phyloP scores from a whole-genome alignment of 2,888 invertebrate species.

The Emmelina monodactyla region DNA sequence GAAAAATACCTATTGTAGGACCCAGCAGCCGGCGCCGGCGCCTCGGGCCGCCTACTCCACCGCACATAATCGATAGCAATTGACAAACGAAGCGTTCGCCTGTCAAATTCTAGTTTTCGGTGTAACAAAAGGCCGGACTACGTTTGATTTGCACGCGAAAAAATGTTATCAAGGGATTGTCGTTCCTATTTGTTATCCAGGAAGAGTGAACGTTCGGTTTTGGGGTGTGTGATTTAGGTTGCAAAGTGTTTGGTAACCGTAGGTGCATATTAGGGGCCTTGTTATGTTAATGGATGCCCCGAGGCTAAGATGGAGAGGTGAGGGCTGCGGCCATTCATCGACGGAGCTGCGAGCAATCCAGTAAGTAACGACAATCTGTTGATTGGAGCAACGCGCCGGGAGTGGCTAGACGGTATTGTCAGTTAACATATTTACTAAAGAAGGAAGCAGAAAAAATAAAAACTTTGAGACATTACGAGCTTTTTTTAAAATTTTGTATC shows the following conservation, averaged over 20 bases:
- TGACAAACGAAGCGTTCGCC: conserved; percentile 64
- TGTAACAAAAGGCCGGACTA: conserved; percentile 34
- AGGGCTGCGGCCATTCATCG: conserved; percentile 26
- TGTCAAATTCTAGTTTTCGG: conserved; percentile 63
- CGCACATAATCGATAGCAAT: conserved; percentile 60
- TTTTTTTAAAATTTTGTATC: too few species aligned
- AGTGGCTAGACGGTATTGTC: neutral
- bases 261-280: conserved; percentile 59
- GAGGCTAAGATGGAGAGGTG: conserved; percentile 29
- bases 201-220: too few species aligned
- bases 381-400: neutral
- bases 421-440: neutral
- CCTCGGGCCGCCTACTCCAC: conserved; percentile 50
- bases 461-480: neutral
- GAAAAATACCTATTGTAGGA: conserved; percentile 55
- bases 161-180: conserved; percentile 17
- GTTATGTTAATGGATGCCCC: conserved; percentile 59
- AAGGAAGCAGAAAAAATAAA: neutral
- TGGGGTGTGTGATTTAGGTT: conserved; percentile 8
- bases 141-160: conserved; percentile 15
- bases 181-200: too few species aligned
- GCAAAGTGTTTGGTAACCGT: conserved; percentile 22
- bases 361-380: conserved; percentile 16
- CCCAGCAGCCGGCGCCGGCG: conserved; percentile 56
- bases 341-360: conserved; percentile 32